Evolutionary conservation across 2,888 invertebrate genomes (phyloP).

Genomic region (Diogma glabrata): DNA sequence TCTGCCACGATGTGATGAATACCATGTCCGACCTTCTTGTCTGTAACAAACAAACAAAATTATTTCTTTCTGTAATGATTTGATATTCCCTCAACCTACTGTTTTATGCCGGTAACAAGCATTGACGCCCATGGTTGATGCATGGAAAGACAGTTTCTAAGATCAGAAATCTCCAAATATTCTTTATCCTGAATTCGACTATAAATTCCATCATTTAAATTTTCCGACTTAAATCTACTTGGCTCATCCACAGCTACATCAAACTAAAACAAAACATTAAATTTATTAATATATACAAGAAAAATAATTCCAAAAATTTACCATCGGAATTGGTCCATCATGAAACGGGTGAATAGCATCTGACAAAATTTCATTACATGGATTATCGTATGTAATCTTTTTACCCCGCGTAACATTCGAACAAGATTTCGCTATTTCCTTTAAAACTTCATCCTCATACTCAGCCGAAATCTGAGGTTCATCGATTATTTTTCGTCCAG

Average conservation of each 20-base stretch:
- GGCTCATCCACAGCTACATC: not conserved
- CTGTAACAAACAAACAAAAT: constrained; percentile 33
- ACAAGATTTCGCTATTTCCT: constrained; percentile 31
- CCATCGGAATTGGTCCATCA: too few relatives aligned
- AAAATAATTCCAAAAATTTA: too few relatives aligned
- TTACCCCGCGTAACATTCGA: too few relatives aligned
- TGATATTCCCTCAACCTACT: constrained; percentile 38
- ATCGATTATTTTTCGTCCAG: constrained; percentile 46
- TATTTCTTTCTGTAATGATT: not conserved
- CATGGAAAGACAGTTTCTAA: constrained; percentile 83
- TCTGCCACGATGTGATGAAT: constrained; percentile 78
- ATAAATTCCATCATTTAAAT: constrained; percentile 25
- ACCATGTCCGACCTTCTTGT: constrained; percentile 93
- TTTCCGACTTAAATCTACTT: too few relatives aligned
- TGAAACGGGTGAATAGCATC: not conserved
- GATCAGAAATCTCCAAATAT: constrained; percentile 70
- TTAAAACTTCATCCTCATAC: constrained; percentile 33
- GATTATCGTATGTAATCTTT: not conserved
- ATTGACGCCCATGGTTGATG: constrained; percentile 95
- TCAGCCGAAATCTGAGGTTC: constrained; percentile 34
- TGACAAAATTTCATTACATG: not conserved
- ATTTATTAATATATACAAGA: too few relatives aligned
- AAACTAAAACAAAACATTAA: constrained; percentile 6
- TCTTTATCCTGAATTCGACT: constrained; percentile 63
- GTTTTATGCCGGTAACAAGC: constrained; percentile 83